Base-by-base conservation (phyloP, 2,113 vertebrate species). In the Planiliza haematocheilus region DNA sequence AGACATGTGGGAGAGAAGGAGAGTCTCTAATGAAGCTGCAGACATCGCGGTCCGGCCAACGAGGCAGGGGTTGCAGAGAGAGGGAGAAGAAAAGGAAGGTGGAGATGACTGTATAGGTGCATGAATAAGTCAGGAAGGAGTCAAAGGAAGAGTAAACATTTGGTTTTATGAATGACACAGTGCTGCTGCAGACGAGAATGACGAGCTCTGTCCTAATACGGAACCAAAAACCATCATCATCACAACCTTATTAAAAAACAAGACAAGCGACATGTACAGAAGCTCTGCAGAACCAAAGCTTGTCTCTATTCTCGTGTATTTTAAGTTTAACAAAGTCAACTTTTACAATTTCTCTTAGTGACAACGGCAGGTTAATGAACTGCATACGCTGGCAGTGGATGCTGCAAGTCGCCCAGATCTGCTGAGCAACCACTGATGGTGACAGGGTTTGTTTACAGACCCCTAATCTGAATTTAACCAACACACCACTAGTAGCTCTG, bases 11-110 rank as follows among this genome's bases (percentile, higher is more conserved):
- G 43, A 68, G 45, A 59, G 62, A 70, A 20, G 63, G 43, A 66
- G 57, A 55, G 74, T 66, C 81, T 84, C 45, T 70, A 62, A 87
- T 76, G 69, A 79, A 79, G 57, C 65, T n/a, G 20, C 20, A 24
- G 60, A 64, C 20, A 50, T 81, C 72, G 62, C 52, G 53, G 52
- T 38, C 48, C 10, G 64, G 57, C 67, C 70, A 49, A 72, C 37
- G 76, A 77, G 66, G 70, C 24, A 3, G 58, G 38, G 71, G 20
- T 56, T 49, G 41, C 24, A 42, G 46, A 45, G 38, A 20, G 41
- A 53, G 49, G 39, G 46, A n/a, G 55, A 38, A 17, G 52, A 45
- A 38, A 70, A 49, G 34, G 24, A 41, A 42, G 60, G 48, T 0
- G 2, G 56, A 43, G 65, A 57, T 24, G n/a, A n/a, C n/a, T n/a